These are phyloP conservation scores for Propithecus coquereli DNA, from an alignment of 2,113 vertebrate species.

Conservation along the genomic window DNA sequence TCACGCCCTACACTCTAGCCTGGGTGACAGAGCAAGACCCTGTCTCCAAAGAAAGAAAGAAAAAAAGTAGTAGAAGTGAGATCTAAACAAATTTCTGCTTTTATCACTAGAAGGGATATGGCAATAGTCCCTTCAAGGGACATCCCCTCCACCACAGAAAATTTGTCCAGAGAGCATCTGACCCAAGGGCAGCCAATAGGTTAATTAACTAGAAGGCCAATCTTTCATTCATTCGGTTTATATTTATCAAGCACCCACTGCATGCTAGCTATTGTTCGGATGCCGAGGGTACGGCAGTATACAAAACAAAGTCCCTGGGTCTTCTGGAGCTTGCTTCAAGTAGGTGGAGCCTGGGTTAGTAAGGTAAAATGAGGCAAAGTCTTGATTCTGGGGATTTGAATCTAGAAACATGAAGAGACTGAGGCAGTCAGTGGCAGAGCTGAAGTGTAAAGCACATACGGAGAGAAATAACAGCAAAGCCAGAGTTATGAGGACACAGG, in stretches of 20 bases:
- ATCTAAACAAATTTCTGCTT: not conserved
- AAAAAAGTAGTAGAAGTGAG: not conserved
- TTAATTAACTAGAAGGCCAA: not conserved
- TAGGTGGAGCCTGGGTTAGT: not conserved
- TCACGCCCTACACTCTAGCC: too few relatives aligned
- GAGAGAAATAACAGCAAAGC: not conserved
- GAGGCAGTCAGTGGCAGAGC: not conserved
- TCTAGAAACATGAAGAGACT: not conserved
- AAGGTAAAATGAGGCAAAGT: not conserved
- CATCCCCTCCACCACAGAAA: not conserved
- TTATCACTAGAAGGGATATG: not conserved
- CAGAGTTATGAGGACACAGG: not conserved
- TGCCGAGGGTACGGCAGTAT: not conserved
- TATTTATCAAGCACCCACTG: not conserved
- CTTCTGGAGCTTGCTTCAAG: not conserved
- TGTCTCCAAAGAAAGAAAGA: too few relatives aligned
- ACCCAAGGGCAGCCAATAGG: not conserved
- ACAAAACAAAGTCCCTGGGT: not conserved
- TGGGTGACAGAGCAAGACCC: too few relatives aligned
- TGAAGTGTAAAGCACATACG: not conserved
- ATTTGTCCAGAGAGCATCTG: not conserved
- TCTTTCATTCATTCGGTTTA: not conserved
- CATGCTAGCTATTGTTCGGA: not conserved
- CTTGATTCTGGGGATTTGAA: slow-evolving; percentile 1
- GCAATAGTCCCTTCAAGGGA: not conserved